Base-by-base conservation (phyloP, 2,113 vertebrate species). In the Neotoma lepida region DNA sequence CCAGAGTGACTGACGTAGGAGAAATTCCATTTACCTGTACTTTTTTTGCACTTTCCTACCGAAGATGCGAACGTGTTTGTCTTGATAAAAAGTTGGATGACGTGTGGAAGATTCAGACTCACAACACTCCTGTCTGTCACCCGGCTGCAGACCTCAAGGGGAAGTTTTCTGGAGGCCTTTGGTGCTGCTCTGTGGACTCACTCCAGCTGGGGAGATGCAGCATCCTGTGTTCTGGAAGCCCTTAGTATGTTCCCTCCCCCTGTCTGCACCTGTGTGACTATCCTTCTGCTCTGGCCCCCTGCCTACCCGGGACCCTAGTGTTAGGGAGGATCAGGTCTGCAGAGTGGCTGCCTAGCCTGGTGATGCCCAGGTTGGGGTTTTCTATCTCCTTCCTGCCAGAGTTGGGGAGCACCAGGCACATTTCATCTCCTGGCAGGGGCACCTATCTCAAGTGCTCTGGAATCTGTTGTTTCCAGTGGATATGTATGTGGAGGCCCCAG, bases 31-130 rank as follows among this genome's bases (percentile, higher is more conserved):
- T 97, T 97, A 97, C 82, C 96, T 98, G 96, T 98, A 97, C 97
- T 96, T 98, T 98, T 97, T 98, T 98, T 98, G 98, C 98, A 98
- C 98, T 98, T 98, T 98, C 97, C 98, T 97, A 95, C 96, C 63
- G 98, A 98, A 98, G 98, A 98, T 98, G 98, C 96, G 97, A 98
- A 98, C 95, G 68, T 35, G 93, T 98, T 97, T 95, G 96, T 97
- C 96, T 96, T 96, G 97, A 96, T 92, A 28, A 97, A 95, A 88
- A 76, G 63, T 91, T 96, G 97, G 96, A 94, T 80, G 96, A 95
- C 63, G 41, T 24, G 3, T 24, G 90, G 86, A 66, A 97, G 97
- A 78, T 91, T 39, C 35, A 66, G 3, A 77, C 49, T 71, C 9
- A 4, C 71, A 3, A 94, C 97, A 66, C 95, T 95, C 80, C 2